These are phyloP conservation scores for Raillietiella orientalis DNA, from an alignment of 2,888 invertebrate genomes.

Conservation along the genomic window DNA sequence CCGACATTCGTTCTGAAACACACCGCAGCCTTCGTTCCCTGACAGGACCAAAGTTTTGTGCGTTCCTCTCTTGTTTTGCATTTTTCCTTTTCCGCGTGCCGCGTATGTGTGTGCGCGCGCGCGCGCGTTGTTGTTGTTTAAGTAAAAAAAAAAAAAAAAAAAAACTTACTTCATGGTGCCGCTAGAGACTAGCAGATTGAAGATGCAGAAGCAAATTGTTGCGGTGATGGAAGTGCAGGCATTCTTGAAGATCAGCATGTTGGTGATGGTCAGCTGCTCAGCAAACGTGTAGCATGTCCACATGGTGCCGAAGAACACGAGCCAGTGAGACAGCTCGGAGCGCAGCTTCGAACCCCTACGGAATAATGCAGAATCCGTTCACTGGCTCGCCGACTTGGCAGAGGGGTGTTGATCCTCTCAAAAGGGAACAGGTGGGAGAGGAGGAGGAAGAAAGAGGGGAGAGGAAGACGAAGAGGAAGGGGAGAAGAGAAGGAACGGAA, in stretches of 20 bases:
- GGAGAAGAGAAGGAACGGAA: background rate
- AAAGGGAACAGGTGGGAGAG: too few relatives aligned
- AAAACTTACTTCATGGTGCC: conserved; percentile 32
- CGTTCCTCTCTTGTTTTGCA: too few relatives aligned
- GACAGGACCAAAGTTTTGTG: too few relatives aligned
- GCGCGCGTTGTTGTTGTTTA: too few relatives aligned
- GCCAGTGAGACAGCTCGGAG: conserved; percentile 17
- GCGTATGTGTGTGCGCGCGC: too few relatives aligned
- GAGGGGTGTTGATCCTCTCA: too few relatives aligned
- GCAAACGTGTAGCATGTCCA: conserved; percentile 59
- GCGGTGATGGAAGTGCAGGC: conserved; percentile 39
- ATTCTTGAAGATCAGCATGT: conserved; percentile 44
- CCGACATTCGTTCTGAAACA: conserved; percentile 31
- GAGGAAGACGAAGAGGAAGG: background rate
- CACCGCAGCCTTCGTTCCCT: background rate
- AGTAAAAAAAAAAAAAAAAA: conserved; percentile 1
- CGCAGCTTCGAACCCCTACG: too few relatives aligned
- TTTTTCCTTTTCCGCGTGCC: too few relatives aligned
- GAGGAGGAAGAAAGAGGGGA: background rate
- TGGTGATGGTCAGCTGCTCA: conserved; percentile 49
- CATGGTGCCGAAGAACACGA: conserved; percentile 31
- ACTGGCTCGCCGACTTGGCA: too few relatives aligned
- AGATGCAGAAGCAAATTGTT: conserved; percentile 38
- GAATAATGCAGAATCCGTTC: too few relatives aligned
- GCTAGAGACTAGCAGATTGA: conserved; percentile 28